phyloP scores from a whole-genome alignment of 2,888 invertebrate species.

The Candidula unifasciata region DNA sequence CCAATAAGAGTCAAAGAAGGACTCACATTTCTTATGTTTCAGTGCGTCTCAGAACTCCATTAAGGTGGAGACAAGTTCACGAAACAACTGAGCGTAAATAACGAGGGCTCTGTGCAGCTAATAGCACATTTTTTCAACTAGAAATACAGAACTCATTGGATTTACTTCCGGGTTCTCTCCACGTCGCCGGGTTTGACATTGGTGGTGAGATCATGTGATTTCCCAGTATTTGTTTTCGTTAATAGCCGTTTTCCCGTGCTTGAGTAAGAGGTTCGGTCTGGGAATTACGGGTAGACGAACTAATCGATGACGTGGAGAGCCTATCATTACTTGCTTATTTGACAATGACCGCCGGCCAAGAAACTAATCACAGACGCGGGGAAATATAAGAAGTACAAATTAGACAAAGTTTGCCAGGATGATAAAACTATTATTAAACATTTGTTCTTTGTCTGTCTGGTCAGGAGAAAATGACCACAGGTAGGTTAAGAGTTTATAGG shows the following conservation, averaged over 20 bases:
- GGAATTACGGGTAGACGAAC: not conserved
- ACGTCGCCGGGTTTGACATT: not conserved
- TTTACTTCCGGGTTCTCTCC: constrained; percentile 24
- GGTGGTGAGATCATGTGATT: constrained; percentile 11
- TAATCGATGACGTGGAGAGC: not conserved
- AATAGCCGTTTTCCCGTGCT: constrained; percentile 23
- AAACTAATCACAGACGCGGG: not conserved
- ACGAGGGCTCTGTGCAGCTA: not conserved
- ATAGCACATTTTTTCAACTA: constrained; percentile 13
- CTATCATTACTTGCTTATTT: not conserved
- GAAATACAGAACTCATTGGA: constrained; percentile 10
- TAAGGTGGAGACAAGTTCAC: not conserved
- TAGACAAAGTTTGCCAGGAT: not conserved
- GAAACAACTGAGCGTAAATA: not conserved
- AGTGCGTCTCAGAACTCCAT: not conserved
- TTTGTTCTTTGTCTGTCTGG: no score
- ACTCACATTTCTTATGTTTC: not conserved
- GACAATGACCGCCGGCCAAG: not conserved
- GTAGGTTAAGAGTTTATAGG: no score
- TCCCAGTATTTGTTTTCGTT: constrained; percentile 11
- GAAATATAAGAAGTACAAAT: not conserved
- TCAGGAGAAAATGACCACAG: no score
- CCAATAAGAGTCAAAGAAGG: no score
- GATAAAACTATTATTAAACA: not conserved
- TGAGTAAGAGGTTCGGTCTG: not conserved